A percentile compares a stretch with the other conserved stretches of the same genome.
phyloP scores from a whole-genome alignment of 2,888 invertebrate genomes.

The Carterocephalus palaemon region DNA sequence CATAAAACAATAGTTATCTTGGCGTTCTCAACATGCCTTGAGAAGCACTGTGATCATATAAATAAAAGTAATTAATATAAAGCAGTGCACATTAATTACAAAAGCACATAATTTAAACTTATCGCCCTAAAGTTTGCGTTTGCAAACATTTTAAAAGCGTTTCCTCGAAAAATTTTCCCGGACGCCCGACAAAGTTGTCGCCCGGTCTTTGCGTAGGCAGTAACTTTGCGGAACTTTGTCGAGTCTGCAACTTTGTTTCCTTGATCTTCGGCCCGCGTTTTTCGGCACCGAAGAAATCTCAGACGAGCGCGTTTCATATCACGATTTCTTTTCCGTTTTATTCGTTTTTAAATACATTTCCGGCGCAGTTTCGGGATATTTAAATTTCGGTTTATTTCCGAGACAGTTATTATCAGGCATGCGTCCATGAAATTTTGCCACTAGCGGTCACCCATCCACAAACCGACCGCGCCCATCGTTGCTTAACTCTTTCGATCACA shows the following conservation, averaged over 20 bases:
- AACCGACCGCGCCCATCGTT: too few species aligned
- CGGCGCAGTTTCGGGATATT: not conserved
- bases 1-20: too few species aligned
- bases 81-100: constrained; percentile 16
- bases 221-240: constrained; percentile 14
- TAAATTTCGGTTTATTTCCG: not conserved
- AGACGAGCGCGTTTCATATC: constrained; percentile 53
- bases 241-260: constrained; percentile 22
- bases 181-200: constrained; percentile 20
- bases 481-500: too few species aligned
- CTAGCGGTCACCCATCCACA: too few species aligned
- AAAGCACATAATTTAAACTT: constrained; percentile 23
- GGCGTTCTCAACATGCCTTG: too few species aligned
- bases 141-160: constrained; percentile 24
- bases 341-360: constrained; percentile 47
- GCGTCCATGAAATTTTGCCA: too few species aligned
- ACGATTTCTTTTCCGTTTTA: constrained; percentile 49
- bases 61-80: not conserved
- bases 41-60: too few species aligned
- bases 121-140: constrained; percentile 15
- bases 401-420: constrained; percentile 15
- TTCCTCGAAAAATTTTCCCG: constrained; percentile 21
- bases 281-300: constrained; percentile 45
- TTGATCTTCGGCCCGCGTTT: constrained; percentile 38
- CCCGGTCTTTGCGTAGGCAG: constrained; percentile 18